Evolutionary conservation across 2,888 invertebrate genomes (phyloP).

Genomic region (Stegophylla sp.): DNA sequence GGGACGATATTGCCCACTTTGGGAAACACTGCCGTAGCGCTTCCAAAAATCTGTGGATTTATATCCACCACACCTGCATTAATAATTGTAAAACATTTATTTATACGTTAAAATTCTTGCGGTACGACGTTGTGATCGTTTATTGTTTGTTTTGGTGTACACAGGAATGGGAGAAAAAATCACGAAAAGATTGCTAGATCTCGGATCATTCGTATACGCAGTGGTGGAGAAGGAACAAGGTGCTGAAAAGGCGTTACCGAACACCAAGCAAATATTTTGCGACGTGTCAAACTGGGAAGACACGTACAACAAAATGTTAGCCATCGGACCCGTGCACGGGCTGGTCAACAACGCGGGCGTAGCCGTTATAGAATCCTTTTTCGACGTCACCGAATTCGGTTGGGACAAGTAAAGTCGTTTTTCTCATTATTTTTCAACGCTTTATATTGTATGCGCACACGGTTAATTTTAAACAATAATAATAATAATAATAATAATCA

Average conservation of each 20-base stretch:
- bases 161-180: constrained; percentile 57
- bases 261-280: constrained; percentile 73
- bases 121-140: background rate
- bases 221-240: constrained; percentile 68
- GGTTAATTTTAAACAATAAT: too few species aligned
- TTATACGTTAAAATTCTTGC: too few species aligned
- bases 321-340: constrained; percentile 76
- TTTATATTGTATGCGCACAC: too few species aligned
- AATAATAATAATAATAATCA: too few species aligned
- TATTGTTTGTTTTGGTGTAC: background rate
- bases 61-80: too few species aligned
- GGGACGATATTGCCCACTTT: too few species aligned
- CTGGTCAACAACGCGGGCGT: constrained; percentile 89
- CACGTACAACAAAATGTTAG: constrained; percentile 70
- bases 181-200: constrained; percentile 23
- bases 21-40: too few species aligned
- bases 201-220: constrained; percentile 38
- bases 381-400: constrained; percentile 72
- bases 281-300: constrained; percentile 79
- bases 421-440: too few species aligned
- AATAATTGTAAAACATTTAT: too few species aligned
- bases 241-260: constrained; percentile 70
- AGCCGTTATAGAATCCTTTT: constrained; percentile 74
- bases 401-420: constrained; percentile 73
- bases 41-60: too few species aligned